A percentile compares a stretch with the other conserved stretches of the same genome.
Evolutionary conservation across 1,140 invertebrate species (phyloP).

Genomic region (Onthophagus taurus): DNA sequence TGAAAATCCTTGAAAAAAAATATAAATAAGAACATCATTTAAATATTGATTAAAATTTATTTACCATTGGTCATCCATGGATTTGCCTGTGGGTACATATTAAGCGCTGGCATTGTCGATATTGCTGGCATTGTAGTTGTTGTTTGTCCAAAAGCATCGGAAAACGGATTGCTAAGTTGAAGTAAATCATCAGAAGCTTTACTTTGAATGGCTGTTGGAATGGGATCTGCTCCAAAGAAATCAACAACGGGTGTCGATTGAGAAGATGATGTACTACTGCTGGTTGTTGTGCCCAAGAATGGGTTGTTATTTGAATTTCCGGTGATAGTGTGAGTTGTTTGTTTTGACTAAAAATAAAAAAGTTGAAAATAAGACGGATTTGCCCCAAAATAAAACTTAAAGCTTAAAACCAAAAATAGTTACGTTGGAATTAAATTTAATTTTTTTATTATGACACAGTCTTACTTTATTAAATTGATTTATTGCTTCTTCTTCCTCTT

Average conservation of each 20-base stretch:
- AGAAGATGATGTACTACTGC: conserved; percentile 41
- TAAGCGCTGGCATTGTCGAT: conserved; percentile 30
- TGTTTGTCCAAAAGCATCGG: conserved; percentile 66
- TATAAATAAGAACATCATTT: background rate
- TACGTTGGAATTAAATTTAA: background rate
- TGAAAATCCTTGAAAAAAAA: conserved; percentile 1
- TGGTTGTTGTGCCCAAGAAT: conserved; percentile 56
- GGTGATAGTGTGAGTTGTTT: conserved; percentile 46
- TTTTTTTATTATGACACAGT: too few species aligned
- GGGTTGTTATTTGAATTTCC: conserved; percentile 60
- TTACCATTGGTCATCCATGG: conserved; percentile 60
- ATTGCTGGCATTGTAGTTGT: conserved; percentile 31
- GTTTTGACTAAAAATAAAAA: conserved; percentile 2
- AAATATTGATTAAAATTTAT: conserved; percentile 4
- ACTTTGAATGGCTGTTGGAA: conserved; percentile 30
- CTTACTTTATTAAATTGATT: conserved; percentile 72
- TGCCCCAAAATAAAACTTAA: conserved; percentile 43
- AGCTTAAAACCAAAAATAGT: too few species aligned
- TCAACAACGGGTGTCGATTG: conserved; percentile 57
- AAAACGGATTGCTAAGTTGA: conserved; percentile 83
- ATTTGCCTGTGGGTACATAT: conserved; percentile 40
- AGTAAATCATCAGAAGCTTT: conserved; percentile 85
- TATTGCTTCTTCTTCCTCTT: conserved; percentile 90
- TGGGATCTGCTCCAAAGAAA: conserved; percentile 56
- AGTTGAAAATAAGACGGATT: conserved; percentile 54